phyloP scores from a whole-genome alignment of 2,888 invertebrate genomes.

The Craniophora ligustri region DNA sequence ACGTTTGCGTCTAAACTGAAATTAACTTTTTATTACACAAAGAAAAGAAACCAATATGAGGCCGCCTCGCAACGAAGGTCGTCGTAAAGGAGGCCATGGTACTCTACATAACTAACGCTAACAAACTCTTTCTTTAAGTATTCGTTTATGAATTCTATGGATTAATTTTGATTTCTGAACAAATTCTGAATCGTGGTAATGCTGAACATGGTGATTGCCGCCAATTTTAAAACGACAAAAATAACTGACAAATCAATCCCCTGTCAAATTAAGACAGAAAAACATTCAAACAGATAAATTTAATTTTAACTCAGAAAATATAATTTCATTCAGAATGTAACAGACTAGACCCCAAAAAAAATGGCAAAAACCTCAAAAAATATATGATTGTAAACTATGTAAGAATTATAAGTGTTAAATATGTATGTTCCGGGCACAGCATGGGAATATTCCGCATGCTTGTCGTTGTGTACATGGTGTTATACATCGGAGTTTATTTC shows the following conservation, averaged over 20 bases:
- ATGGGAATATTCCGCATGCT: constrained; percentile 76
- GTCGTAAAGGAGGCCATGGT: too few species aligned
- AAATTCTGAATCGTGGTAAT: not conserved
- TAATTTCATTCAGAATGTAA: constrained; percentile 10
- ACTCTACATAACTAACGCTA: too few species aligned
- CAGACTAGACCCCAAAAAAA: constrained; percentile 2
- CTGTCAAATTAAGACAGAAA: not conserved
- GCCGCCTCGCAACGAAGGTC: too few species aligned
- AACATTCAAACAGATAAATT: not conserved
- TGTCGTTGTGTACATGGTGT: constrained; percentile 73
- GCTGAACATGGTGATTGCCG: too few species aligned
- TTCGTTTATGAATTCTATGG: too few species aligned
- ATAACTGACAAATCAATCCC: not conserved
- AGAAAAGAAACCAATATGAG: too few species aligned
- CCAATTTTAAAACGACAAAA: not conserved
- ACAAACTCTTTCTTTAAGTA: too few species aligned
- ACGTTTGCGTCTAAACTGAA: too few species aligned
- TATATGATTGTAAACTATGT: constrained; percentile 37
- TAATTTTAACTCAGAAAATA: constrained; percentile 43
- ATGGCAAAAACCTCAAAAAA: constrained; percentile 27
- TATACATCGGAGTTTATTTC: constrained; percentile 73
- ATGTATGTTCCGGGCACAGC: constrained; percentile 31
- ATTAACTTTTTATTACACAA: too few species aligned
- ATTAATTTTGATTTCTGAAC: not conserved
- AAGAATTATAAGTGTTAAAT: constrained; percentile 38